Conservation (phyloP, 2,113 vertebrate species). For the Bostrychus sinensis region DNA sequence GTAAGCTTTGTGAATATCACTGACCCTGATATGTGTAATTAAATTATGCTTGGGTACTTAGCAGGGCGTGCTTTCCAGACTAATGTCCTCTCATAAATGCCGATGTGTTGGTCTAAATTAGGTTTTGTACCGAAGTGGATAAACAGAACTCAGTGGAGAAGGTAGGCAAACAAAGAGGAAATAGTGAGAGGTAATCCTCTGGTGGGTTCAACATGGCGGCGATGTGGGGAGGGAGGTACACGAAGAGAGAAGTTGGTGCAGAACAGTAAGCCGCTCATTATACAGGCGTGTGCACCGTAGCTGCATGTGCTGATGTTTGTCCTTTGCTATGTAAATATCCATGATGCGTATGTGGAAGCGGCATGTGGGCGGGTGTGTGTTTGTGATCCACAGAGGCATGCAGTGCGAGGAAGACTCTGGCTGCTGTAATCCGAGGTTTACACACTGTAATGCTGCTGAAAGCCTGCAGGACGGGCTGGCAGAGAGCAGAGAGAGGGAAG, state of each 20-base stretch:
- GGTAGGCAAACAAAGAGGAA: constrained; percentile 27
- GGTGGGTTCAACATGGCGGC: constrained; percentile 15
- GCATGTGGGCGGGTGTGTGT: constrained; percentile 49
- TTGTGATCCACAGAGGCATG: constrained; percentile 69
- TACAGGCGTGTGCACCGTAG: constrained; percentile 1
- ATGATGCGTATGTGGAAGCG: constrained; percentile 25
- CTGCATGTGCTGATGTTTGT: constrained; percentile 11
- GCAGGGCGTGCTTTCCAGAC: no score
- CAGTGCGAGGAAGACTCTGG: constrained; percentile 60
- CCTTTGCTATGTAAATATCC: constrained; percentile 32
- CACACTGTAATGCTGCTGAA: constrained; percentile 75
- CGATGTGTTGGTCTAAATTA: not conserved
- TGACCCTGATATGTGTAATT: no score
- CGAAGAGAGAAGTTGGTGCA: constrained; percentile 18
- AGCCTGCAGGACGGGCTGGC: constrained; percentile 72
- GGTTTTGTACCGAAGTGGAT: constrained; percentile 11
- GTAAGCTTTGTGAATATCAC: no score
- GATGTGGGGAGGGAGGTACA: constrained; percentile 12
- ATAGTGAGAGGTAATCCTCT: constrained; percentile 40
- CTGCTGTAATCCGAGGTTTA: constrained; percentile 78
- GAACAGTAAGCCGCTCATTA: constrained; percentile 8
- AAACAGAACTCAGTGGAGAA: constrained; percentile 27
- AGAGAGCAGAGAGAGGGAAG: constrained; percentile 44
- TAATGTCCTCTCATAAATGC: constrained; percentile 4
- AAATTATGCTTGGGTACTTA: no score